Base-by-base conservation (phyloP, 2,113 vertebrate species). In the Alethe diademata region DNA sequence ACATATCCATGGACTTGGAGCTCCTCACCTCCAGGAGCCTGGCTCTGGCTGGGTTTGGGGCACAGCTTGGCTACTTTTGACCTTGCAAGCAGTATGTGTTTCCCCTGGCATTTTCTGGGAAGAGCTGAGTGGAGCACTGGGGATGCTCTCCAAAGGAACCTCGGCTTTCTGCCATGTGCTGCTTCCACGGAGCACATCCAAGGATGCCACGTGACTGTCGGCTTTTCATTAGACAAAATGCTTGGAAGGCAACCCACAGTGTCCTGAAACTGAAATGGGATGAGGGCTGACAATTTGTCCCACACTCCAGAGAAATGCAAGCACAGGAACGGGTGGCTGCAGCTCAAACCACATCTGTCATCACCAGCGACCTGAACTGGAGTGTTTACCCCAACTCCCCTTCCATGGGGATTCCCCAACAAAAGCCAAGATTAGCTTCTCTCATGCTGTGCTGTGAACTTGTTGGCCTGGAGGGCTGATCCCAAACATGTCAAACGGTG, bases 121-220 rank as follows among this genome's bases (percentile, higher is more conserved):
- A 66, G 13, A 62, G 7, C 4, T 33, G 36, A 90, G 67, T 53
- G 57, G 24, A 54, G 9, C 19, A 28, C 20, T n/a, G 26, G 29
- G 26, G 71, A 14, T 3, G 5, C 56, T 56, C 45, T 93, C 43
- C 47, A 35, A 8, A 86, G 50, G 23, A 24, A 33, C 4, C 25
- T 78, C 1, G 0, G 4, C 26, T 13, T 42, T 82, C 36, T 60
- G 9, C 47, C 78, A 36, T 11, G 18, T 22, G 9, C 12, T 82
- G 20, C 9, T 86, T 72, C 72, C 78, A 43, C 0, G 0, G 12
- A 70, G 4, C 4, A 67, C 58, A 57, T 36, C 15, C 50, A 83
- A 76, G 50, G 71, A 10, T 83, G 35, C 36, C 29, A 36, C 0
- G 0, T 38, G 40, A 64, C 14, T 5, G 3, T 2, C 3, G 7